Evolutionary conservation across 2,797 vertebrate species (phyloP), one percentile per base, ranked within the genome.

Genomic region (Pseudomugil gertrudae): DNA sequence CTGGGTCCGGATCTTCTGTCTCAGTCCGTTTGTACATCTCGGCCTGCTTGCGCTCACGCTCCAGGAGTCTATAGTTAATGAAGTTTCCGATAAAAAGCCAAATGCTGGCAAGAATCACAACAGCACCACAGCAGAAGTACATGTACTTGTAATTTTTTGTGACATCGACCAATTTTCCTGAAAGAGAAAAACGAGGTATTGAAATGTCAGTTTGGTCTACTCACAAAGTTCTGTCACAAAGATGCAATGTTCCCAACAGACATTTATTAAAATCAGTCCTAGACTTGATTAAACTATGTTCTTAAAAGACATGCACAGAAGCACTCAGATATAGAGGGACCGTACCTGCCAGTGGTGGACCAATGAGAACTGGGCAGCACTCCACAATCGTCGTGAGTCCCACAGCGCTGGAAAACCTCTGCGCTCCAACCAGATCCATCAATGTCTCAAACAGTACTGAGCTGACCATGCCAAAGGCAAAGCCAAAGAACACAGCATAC

Each of bases 401-500:
- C 52, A 99, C 96, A 0, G 97, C 98, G 36, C 96, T 99, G 86
- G 98, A 99, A 89, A 98, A 99, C 88, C 96, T 93, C 58, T 94
- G 75, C 52, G 98, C 58, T 21, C 98, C 98, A 26, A 99, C 97
- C 0, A 98, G 92, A 83, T 99, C 98, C 96, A 97, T 98, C 73
- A 99, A 90, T 0, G 96, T 97, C 89, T 99, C 98, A 79, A 98
- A 99, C 61, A 99, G 92, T 61, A 99, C 94, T 0, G 96, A 95
- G 87, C 97, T 98, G 70, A 98, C 97, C 95, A 98, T 98, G 60
- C 98, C 98, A 74, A 99, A 99, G 2, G 97, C 97, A 76, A 97
- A 95, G 36, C 98, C 98, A 54, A 99, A 99, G 91, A 99, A 96
- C n/a, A 98, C 4, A 0, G 97, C 77, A 8, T 99, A 99, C 19